phyloP scores from a whole-genome alignment of 2,888 invertebrate genomes.

The Achlya flavicornis region DNA sequence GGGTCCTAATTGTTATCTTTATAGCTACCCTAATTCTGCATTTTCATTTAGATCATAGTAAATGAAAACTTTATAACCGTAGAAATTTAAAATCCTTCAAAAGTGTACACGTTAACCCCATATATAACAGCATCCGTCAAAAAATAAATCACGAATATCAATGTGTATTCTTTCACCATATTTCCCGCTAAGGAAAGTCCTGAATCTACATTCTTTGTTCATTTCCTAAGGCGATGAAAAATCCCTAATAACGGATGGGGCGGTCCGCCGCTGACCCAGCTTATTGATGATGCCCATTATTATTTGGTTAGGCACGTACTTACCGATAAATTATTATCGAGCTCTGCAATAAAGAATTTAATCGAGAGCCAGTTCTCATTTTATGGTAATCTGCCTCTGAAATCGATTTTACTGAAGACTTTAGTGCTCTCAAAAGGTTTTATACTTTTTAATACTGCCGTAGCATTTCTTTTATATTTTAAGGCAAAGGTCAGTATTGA shows the following conservation, averaged over 20 bases:
- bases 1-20: no score
- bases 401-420: conserved; percentile 11
- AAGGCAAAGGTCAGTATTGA: no score
- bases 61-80: no score
- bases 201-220: conserved; percentile 41
- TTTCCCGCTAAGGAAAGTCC: background rate
- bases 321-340: conserved; percentile 42
- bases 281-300: conserved; percentile 57
- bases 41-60: no score
- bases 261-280: conserved; percentile 24
- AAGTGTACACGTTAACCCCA: no score
- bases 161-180: background rate
- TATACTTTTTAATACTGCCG: conserved; percentile 7
- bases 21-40: no score
- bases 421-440: background rate
- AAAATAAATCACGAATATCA: background rate
- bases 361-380: conserved; percentile 33
- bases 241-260: conserved; percentile 54
- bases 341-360: conserved; percentile 43
- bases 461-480: no score
- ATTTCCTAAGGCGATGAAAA: conserved; percentile 47
- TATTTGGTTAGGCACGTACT: conserved; percentile 51
- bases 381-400: conserved; percentile 21
- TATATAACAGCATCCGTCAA: no score
- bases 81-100: no score